Evolutionary conservation across 2,113 vertebrate species (phyloP).

Genomic region (Choloepus hoffmanni): DNA sequence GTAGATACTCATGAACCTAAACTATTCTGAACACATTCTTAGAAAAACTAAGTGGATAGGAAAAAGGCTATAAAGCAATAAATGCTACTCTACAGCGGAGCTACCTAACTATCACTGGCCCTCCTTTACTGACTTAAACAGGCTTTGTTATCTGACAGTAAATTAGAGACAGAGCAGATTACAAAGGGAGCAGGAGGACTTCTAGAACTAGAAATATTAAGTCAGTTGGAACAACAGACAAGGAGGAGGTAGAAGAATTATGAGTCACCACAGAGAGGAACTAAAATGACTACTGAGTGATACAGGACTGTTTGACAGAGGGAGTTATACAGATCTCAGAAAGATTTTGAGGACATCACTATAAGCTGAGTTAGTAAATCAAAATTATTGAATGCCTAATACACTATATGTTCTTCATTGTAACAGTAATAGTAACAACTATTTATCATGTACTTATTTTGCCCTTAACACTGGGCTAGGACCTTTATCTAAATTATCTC

Average conservation of each 20-base stretch:
- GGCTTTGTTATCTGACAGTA: not conserved
- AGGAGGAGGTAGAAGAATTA: not conserved
- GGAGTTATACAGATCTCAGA: not conserved
- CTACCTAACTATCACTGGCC: not conserved
- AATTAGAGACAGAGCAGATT: not conserved
- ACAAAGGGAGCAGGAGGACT: not conserved
- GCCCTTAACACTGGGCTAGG: not conserved
- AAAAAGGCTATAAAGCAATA: not conserved
- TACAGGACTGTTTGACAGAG: not conserved
- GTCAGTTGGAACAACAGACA: not conserved
- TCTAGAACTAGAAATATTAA: not conserved
- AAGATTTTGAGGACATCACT: not conserved
- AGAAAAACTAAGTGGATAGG: not conserved
- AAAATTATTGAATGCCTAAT: conserved; percentile 34
- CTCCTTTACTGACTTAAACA: not conserved
- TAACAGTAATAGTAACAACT: not conserved
- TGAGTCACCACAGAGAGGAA: not conserved
- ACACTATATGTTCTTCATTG: not conserved
- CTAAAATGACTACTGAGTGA: not conserved
- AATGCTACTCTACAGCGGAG: not conserved
- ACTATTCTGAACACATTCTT: not conserved
- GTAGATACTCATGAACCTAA: not conserved
- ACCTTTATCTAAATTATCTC: not conserved
- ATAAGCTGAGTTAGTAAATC: not conserved
- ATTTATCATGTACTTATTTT: not conserved